These are phyloP conservation scores for Eurypyga helias DNA, from an alignment of 2,113 vertebrate genomes.

Conservation along the genomic window DNA sequence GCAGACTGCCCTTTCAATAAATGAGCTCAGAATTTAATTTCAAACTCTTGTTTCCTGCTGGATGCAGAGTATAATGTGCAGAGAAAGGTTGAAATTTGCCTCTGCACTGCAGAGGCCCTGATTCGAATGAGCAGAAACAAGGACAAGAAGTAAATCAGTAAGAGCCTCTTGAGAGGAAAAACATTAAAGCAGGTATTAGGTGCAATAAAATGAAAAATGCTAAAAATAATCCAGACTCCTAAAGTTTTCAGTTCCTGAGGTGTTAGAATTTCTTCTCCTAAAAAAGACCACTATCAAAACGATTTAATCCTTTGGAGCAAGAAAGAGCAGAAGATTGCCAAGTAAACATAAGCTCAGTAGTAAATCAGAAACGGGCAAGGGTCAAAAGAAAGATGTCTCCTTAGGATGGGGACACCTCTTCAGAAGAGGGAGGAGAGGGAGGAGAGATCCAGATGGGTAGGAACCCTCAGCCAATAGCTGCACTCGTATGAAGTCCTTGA, in stretches of 20 bases:
- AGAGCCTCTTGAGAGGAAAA: constrained; percentile 30
- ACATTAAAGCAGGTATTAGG: constrained; percentile 28
- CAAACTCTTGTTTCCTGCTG: constrained; percentile 23
- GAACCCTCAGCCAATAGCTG: constrained; percentile 50
- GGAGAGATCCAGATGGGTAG: constrained; percentile 41
- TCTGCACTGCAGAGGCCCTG: constrained; percentile 45
- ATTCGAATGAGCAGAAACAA: constrained; percentile 11
- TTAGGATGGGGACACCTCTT: background rate
- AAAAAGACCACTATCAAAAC: background rate
- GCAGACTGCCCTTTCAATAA: background rate
- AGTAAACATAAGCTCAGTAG: background rate
- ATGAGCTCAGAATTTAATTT: constrained; percentile 14
- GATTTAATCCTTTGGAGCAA: background rate
- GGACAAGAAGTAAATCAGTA: background rate
- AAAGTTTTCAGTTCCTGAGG: background rate
- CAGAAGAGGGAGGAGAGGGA: background rate
- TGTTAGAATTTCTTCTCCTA: background rate
- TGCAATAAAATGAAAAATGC: background rate
- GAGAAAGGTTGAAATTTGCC: constrained; percentile 2
- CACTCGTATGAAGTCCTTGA: background rate
- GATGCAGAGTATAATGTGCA: constrained; percentile 22
- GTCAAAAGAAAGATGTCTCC: background rate
- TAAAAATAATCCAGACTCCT: background rate
- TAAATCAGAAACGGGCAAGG: background rate
- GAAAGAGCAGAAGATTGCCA: background rate